These are phyloP conservation scores for Thamnophis sirtalis DNA, from an alignment of 2,113 vertebrate genomes.

Conservation along the genomic window DNA sequence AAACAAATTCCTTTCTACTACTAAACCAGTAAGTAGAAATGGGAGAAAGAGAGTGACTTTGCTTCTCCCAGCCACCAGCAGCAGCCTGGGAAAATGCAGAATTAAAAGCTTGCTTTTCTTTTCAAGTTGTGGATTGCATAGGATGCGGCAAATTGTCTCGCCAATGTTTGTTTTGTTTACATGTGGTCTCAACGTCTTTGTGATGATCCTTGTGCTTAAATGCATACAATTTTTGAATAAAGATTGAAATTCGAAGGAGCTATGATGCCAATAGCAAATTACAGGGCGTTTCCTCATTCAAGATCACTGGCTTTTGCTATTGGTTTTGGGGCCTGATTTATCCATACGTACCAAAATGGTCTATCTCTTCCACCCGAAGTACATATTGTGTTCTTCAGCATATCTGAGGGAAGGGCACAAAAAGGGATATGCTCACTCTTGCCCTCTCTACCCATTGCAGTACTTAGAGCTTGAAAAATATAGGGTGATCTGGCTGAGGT, in stretches of 20 bases:
- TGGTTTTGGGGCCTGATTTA: conserved; percentile 68
- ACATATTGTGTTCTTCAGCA: conserved; percentile 58
- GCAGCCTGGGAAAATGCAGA: conserved; percentile 23
- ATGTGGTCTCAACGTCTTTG: conserved; percentile 67
- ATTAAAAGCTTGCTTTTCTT: conserved; percentile 49
- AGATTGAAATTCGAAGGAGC: conserved; percentile 66
- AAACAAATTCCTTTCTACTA: conserved; percentile 52
- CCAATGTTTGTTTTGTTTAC: conserved; percentile 69
- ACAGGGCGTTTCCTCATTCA: conserved; percentile 72
- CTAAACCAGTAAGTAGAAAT: conserved; percentile 44
- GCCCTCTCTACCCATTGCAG: conserved; percentile 20
- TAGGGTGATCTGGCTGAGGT: conserved; percentile 30
- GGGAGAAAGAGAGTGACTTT: neutral
- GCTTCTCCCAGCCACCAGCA: neutral
- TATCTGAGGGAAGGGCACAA: conserved; percentile 26
- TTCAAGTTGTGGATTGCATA: conserved; percentile 64
- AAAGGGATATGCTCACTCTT: conserved; percentile 21
- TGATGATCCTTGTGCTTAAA: conserved; percentile 62
- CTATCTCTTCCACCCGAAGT: conserved; percentile 51
- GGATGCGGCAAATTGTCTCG: conserved; percentile 62
- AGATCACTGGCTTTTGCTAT: conserved; percentile 72
- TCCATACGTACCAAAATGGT: conserved; percentile 61
- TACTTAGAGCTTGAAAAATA: conserved; percentile 47
- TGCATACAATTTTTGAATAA: conserved; percentile 65
- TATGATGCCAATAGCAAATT: conserved; percentile 69